phyloP scores from a whole-genome alignment of 2,888 invertebrate genomes.

The Bimastos eiseni region DNA sequence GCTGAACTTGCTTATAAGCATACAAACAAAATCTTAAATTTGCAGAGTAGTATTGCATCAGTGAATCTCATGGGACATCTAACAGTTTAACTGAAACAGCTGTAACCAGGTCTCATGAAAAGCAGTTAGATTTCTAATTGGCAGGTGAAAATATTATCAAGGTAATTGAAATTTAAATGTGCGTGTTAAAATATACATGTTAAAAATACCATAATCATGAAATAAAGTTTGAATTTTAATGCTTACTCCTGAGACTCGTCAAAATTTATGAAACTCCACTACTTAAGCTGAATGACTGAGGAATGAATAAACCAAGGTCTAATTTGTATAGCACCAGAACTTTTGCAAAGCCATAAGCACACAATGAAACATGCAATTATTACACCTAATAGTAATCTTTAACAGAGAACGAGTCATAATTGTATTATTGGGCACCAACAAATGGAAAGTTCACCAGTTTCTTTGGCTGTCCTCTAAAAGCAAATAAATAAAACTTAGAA shows the following conservation, averaged over 20 bases:
- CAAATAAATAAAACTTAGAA: slow-evolving; percentile 13
- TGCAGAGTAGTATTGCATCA: background rate
- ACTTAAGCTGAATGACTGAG: slow-evolving; percentile 13
- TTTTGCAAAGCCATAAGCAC: background rate
- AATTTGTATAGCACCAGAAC: background rate
- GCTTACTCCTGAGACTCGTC: background rate
- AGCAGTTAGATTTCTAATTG: background rate
- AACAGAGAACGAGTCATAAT: background rate
- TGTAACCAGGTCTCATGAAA: no score
- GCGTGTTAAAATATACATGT: background rate
- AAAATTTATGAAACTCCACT: background rate
- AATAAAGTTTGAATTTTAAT: background rate
- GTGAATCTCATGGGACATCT: background rate
- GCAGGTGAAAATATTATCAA: background rate
- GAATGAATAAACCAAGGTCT: background rate
- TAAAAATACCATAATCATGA: background rate
- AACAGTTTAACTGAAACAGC: background rate
- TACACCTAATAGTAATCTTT: background rate
- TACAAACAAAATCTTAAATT: background rate
- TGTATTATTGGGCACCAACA: background rate
- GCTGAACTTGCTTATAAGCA: background rate
- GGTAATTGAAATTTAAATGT: background rate
- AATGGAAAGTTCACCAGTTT: background rate
- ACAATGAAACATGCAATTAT: background rate
- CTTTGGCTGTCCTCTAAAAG: background rate